Conservation (phyloP, 1,140 invertebrate species). For the Heliconius hewitsoni region DNA sequence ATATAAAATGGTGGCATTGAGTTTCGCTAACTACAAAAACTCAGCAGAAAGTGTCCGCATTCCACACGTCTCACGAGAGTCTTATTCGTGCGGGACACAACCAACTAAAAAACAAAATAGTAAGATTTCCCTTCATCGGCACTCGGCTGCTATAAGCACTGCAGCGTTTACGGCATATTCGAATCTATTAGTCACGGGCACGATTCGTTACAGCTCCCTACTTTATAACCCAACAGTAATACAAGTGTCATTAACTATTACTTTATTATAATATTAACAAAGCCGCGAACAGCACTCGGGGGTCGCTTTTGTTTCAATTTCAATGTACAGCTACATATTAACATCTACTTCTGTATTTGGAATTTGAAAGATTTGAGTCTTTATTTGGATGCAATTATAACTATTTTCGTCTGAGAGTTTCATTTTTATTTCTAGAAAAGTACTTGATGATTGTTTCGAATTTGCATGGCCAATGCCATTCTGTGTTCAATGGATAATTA, state of each 20-base stretch:
- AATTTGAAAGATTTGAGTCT: conserved; percentile 22
- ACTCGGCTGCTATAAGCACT: conserved; percentile 9
- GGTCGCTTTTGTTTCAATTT: conserved; percentile 70
- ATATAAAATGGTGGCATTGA: too few relatives aligned
- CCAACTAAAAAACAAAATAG: neutral
- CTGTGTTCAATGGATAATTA: conserved; percentile 36
- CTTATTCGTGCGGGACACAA: too few relatives aligned
- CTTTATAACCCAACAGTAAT: conserved; percentile 62
- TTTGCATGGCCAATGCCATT: conserved; percentile 54
- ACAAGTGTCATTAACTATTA: conserved; percentile 72
- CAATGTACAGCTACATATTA: conserved; percentile 44
- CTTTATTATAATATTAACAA: conserved; percentile 74
- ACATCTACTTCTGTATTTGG: conserved; percentile 10
- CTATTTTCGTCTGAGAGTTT: conserved; percentile 23
- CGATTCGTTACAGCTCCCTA: conserved; percentile 59
- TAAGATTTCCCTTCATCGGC: conserved; percentile 21
- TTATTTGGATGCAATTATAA: conserved; percentile 20
- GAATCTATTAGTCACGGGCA: conserved; percentile 32
- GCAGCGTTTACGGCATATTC: conserved; percentile 41
- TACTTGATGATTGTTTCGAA: conserved; percentile 53
- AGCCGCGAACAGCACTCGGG: conserved; percentile 56
- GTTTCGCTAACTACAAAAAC: too few relatives aligned
- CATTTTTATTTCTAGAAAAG: conserved; percentile 16
- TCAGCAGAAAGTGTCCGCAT: too few relatives aligned
- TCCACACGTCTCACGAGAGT: too few relatives aligned